These are phyloP conservation scores for Myanophis thanlyinensis DNA, from an alignment of 2,113 vertebrate species.

Conservation along the genomic window DNA sequence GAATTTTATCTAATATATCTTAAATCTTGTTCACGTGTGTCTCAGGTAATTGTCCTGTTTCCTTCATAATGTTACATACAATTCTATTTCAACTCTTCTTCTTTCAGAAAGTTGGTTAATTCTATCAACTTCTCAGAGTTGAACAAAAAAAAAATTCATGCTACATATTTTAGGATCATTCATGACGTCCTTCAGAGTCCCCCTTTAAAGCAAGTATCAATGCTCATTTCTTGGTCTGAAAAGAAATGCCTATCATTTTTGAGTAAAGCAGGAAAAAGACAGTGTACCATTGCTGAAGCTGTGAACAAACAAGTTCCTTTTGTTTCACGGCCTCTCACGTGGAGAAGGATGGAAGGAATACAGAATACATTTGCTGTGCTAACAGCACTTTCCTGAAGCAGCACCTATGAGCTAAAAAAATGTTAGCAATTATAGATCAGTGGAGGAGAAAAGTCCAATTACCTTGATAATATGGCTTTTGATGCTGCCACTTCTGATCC, in stretches of 20 bases:
- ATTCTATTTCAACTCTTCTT: too few relatives aligned
- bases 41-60: too few relatives aligned
- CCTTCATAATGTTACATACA: too few relatives aligned
- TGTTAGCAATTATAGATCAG: not conserved
- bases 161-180: not conserved
- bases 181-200: not conserved
- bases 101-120: not conserved
- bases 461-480: not conserved
- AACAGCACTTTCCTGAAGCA: rapidly evolving
- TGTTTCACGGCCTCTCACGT: not conserved
- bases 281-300: not conserved
- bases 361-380: not conserved
- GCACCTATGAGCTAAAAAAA: not conserved
- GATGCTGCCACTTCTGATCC: not conserved
- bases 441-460: not conserved
- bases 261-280: not conserved
- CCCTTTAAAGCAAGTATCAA: too few relatives aligned
- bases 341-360: not conserved
- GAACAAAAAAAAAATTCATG: not conserved
- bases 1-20: too few relatives aligned
- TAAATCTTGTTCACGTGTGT: too few relatives aligned
- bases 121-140: not conserved
- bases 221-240: not conserved
- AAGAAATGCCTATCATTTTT: not conserved
- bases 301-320: not conserved